Percentiles rank a stretch among this genome's conserved stretches.
Evolutionary conservation across 2,888 invertebrate species (phyloP).

Genomic region (Troides aeacus): DNA sequence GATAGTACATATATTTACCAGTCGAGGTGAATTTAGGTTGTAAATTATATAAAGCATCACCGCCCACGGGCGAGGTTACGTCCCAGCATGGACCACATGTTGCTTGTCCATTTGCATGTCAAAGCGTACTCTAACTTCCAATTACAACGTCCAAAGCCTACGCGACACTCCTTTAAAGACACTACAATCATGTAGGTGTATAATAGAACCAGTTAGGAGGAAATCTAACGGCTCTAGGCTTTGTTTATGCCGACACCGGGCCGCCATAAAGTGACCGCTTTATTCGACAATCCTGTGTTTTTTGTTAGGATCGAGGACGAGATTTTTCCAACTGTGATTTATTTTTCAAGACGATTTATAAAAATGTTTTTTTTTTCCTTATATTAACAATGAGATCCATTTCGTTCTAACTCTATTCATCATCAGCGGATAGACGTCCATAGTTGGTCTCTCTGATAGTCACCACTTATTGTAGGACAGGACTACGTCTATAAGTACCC

Average conservation of each 20-base stretch:
- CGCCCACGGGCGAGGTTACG: conserved; percentile 21
- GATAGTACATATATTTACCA: conserved; percentile 13
- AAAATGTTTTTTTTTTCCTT: no score
- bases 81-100: conserved; percentile 52
- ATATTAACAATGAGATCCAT: no score
- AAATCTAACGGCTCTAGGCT: conserved; percentile 22
- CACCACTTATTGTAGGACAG: no score
- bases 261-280: conserved; percentile 21
- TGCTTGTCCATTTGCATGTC: conserved; percentile 72
- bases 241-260: conserved; percentile 28
- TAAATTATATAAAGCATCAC: conserved; percentile 25
- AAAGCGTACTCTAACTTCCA: conserved; percentile 66
- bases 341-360: not conserved
- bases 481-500: no score
- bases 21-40: conserved; percentile 36
- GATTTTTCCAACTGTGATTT: not conserved
- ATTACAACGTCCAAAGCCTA: conserved; percentile 47
- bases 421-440: no score
- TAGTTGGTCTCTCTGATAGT: no score
- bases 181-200: conserved; percentile 31
- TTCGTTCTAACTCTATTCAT: no score
- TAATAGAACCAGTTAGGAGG: conserved; percentile 26
- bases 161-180: conserved; percentile 35
- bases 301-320: not conserved
- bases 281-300: conserved; percentile 22